Percentiles rank a stretch among this genome's conserved stretches.
Evolutionary conservation across 2,113 vertebrate genomes (phyloP).

Genomic region (Coturnix japonica): DNA sequence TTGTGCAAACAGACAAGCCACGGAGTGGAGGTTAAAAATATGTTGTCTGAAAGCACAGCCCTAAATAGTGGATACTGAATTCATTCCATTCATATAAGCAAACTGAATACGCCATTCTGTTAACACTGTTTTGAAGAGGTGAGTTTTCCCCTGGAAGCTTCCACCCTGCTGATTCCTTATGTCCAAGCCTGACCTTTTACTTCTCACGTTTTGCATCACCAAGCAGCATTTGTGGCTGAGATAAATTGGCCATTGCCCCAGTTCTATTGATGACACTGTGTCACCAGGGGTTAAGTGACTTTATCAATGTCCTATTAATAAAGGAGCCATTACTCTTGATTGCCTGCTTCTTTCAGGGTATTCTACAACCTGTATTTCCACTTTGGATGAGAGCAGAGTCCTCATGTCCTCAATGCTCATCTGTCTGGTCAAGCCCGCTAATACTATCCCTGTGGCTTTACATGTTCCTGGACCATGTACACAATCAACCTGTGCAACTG

Average conservation of each 20-base stretch:
- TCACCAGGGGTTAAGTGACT: neutral
- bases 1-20: neutral
- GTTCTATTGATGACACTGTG: neutral
- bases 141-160: conserved; percentile 9
- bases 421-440: neutral
- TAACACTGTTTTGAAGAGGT: neutral
- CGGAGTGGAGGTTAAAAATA: conserved; percentile 3
- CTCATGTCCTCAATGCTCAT: neutral
- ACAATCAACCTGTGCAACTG: neutral
- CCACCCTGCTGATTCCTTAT: neutral
- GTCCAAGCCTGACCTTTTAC: neutral
- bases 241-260: neutral
- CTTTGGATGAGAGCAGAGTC: neutral
- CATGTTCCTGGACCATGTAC: neutral
- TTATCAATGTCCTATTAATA: conserved; percentile 19
- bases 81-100: neutral
- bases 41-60: neutral
- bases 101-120: neutral
- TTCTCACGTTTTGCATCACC: neutral
- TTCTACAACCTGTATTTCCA: neutral
- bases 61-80: neutral
- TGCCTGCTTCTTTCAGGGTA: neutral
- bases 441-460: neutral
- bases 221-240: neutral
- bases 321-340: neutral